A percentile compares a stretch with the other conserved stretches of the same genome.
phyloP scores from a whole-genome alignment of 2,797 vertebrate species.

The Chelidonichthys spinosus region DNA sequence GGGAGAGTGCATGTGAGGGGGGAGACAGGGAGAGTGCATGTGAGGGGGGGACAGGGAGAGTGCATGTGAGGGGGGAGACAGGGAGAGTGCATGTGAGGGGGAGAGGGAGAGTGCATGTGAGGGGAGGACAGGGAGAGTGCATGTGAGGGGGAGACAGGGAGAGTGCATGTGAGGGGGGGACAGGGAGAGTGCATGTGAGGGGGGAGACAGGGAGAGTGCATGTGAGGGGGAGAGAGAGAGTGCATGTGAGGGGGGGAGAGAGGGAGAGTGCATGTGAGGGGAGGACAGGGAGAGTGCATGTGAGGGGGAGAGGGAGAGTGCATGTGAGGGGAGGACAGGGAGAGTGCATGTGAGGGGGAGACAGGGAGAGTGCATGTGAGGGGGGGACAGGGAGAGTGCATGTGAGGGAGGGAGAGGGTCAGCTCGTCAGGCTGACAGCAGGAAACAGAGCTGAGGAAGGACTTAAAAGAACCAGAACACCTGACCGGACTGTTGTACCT shows the following conservation, averaged over 20 bases:
- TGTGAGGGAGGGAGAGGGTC: conserved; percentile 37
- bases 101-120: neutral
- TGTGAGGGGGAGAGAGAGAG: conserved; percentile 1
- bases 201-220: conserved; percentile 6
- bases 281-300: no score
- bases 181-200: no score
- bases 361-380: no score
- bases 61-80: neutral
- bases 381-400: neutral
- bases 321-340: conserved; percentile 7
- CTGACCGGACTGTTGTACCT: no score
- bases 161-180: neutral
- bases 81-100: neutral
- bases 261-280: conserved; percentile 1
- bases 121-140: no score
- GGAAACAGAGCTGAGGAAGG: conserved; percentile 31
- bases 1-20: neutral
- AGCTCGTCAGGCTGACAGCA: conserved; percentile 45
- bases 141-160: conserved; percentile 14
- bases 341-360: neutral
- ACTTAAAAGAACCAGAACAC: conserved; percentile 29
- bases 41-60: conserved; percentile 35
- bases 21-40: no score
- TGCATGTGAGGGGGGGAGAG: conserved; percentile 19
- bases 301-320: conserved; percentile 5